Percentiles rank a stretch among this genome's conserved stretches.
Conservation (phyloP, 1,140 invertebrate species). For the Belonocnema kinseyi region DNA sequence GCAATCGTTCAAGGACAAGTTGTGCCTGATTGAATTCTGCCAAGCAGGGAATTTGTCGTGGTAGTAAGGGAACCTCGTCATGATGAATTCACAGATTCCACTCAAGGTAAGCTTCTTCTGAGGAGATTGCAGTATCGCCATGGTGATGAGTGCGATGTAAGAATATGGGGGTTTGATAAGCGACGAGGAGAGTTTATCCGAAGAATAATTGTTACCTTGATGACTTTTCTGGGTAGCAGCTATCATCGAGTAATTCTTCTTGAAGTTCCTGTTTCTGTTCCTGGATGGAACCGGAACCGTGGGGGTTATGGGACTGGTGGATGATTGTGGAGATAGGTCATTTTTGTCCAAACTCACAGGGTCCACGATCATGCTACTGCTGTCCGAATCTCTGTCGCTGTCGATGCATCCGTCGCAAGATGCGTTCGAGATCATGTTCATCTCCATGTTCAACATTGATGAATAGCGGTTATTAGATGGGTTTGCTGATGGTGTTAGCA, state of each 20-base stretch:
- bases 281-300: constrained; percentile 41
- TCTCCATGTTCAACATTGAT: constrained; percentile 51
- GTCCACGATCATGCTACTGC: constrained; percentile 73
- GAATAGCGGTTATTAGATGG: constrained; percentile 16
- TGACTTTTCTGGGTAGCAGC: constrained; percentile 43
- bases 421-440: constrained; percentile 62
- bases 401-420: constrained; percentile 71
- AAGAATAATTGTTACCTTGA: constrained; percentile 48
- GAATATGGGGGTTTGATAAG: constrained; percentile 97
- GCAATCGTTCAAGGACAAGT: constrained; percentile 98
- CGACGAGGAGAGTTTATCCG: constrained; percentile 71
- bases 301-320: constrained; percentile 58
- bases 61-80: constrained; percentile 97
- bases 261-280: constrained; percentile 51
- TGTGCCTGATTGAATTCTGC: constrained; percentile 98
- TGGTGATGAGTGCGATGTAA: constrained; percentile 98
- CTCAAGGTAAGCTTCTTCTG: constrained; percentile 97
- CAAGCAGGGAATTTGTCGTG: constrained; percentile 96
- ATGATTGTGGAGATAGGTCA: constrained; percentile 62
- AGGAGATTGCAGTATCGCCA: constrained; percentile 98
- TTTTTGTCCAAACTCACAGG: constrained; percentile 72
- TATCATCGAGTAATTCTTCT: constrained; percentile 67
- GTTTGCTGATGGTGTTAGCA: neutral
- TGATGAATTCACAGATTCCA: constrained; percentile 99
- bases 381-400: constrained; percentile 72